These are phyloP conservation scores for Elephantulus edwardii DNA, from an alignment of 2,113 vertebrate species.

Conservation along the genomic window DNA sequence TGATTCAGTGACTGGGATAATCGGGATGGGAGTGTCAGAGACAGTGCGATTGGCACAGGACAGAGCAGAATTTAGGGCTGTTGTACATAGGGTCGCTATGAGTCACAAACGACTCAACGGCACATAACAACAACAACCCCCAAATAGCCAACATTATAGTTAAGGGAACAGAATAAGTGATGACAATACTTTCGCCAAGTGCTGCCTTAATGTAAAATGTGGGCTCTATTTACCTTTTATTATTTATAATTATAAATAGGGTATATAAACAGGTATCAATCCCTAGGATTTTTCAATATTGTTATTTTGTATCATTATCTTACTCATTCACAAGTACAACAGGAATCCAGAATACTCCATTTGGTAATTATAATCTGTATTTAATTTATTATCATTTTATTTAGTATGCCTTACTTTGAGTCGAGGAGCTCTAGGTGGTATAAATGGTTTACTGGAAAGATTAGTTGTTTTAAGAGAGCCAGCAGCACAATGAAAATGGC, in stretches of 20 bases:
- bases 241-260: background rate
- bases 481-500: background rate
- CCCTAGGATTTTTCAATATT: background rate
- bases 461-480: background rate
- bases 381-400: background rate
- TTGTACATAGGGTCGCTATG: no score
- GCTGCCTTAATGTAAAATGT: background rate
- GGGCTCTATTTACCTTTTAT: background rate
- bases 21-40: no score
- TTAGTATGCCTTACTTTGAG: no score
- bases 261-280: background rate
- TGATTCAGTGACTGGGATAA: no score
- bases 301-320: background rate
- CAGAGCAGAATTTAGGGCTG: no score
- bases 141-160: constrained; percentile 21
- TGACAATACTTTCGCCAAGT: background rate
- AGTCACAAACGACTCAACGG: no score
- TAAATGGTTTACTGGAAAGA: background rate
- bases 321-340: background rate
- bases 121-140: no score
- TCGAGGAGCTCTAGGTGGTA: background rate
- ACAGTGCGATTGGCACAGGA: no score
- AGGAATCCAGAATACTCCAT: constrained; percentile 22
- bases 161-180: constrained; percentile 10
- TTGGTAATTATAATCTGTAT: background rate